Base-by-base conservation (phyloP, 2,888 invertebrate genomes). In the Odiellus spinosus region DNA sequence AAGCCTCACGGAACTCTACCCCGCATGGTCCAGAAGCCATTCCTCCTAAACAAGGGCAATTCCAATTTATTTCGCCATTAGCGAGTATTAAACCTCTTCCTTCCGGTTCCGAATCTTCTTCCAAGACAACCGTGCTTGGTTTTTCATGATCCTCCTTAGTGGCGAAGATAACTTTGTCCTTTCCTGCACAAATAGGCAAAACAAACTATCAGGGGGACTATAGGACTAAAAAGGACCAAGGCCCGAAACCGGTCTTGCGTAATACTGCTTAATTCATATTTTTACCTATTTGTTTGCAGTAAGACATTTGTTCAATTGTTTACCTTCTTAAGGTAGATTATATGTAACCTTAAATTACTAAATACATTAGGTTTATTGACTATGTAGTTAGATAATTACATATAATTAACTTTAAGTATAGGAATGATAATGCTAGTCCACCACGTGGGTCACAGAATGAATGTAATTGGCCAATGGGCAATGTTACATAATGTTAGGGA, bases 11-110 rank as follows among this genome's bases (percentile, higher is more conserved):
- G 68, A 95, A 95, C 65, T 88, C 82, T 12, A 81, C 74, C 1
- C 90, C 93, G 65, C 95, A 95, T 0, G 95, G 93, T 0, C 95
- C 93, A 0, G 87, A 86, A 4, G 91, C 87, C 85, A 93, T 91
- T n/a, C 90, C 90, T 12, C 93, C 93, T 33, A 95, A 73, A 64
- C 95, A 95, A 0, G 93, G 93, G 62, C 95, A 95, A 63, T 82
- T 82, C 93, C 93, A 95, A 69, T 95, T 95, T 55, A 95, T 88
- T 52, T 82, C 77, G 4, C 93, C 93, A 66, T 80, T 81, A 1
- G 81, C 72, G 48, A 83, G 69, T 55, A 93, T 78, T 12, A 91
- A 70, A 10, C 91, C 48, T 47, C 44, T 41, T 41, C 41, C 21
- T 18, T 18, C 20, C 3, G 14, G 1, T 3, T 41, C 6, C 3